Conservation (phyloP, 2,113 vertebrate species). For the Sylvietta virens region DNA sequence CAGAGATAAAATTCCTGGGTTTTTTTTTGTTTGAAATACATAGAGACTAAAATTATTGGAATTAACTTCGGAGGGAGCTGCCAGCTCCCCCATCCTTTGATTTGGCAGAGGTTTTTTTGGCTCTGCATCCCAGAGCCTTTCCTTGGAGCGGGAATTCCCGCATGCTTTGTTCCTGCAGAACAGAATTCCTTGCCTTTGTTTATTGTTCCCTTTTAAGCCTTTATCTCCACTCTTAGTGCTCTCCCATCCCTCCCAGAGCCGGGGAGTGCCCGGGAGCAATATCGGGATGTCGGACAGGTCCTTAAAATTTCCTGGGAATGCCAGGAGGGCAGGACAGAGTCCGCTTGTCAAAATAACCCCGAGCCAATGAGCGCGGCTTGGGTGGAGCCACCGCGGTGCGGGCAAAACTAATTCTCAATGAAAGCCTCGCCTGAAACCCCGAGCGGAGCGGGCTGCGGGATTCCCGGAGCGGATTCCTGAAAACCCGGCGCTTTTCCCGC, state of each 20-base stretch:
- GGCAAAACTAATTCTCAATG: constrained; percentile 73
- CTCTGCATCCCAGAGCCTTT: background rate
- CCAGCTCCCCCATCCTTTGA: background rate
- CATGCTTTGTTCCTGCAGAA: background rate
- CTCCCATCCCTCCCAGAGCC: background rate
- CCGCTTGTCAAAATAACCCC: constrained; percentile 41
- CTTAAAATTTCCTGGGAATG: background rate
- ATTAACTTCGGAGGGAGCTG: background rate
- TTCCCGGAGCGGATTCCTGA: background rate
- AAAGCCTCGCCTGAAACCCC: background rate
- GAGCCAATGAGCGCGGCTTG: constrained; percentile 74
- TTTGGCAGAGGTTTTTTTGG: background rate
- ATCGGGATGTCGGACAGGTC: background rate
- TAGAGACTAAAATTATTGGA: background rate
- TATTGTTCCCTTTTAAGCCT: background rate
- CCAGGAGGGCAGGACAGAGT: background rate
- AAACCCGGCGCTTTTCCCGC: background rate
- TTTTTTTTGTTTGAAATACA: background rate
- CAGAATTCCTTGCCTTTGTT: background rate
- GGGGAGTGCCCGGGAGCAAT: background rate
- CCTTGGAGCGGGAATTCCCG: background rate
- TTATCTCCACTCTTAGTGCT: rapidly evolving
- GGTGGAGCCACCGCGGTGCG: constrained; percentile 76
- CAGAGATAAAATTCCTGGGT: background rate
- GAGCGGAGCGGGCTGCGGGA: background rate